Evolutionary conservation across 2,113 vertebrate species (phyloP).

Genomic region (Engraulis encrasicolus): DNA sequence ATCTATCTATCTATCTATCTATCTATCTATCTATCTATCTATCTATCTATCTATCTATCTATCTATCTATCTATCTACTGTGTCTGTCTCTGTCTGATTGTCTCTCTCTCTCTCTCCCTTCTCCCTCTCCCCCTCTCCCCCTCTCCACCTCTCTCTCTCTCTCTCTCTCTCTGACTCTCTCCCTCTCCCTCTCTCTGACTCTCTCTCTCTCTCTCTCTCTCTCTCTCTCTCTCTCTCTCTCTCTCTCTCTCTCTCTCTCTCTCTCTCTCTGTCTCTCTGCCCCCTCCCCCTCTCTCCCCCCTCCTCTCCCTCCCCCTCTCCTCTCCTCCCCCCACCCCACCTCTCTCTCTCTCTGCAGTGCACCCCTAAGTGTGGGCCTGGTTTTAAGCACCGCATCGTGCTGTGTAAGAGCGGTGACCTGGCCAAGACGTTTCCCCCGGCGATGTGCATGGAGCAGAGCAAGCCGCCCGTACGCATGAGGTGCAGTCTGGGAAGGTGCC

Average conservation of each 20-base stretch:
- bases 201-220: background rate
- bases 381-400: constrained; percentile 95
- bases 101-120: no score
- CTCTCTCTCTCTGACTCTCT: no score
- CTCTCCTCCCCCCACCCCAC: background rate
- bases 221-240: background rate
- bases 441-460: constrained; percentile 85
- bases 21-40: no score
- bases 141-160: no score
- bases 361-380: constrained; percentile 94
- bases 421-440: constrained; percentile 87
- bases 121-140: no score
- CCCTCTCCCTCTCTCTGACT: background rate
- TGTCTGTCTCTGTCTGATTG: no score
- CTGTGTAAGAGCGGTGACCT: constrained; percentile 96
- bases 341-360: constrained; percentile 68
- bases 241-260: background rate
- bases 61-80: no score
- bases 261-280: background rate
- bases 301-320: constrained; percentile 45
- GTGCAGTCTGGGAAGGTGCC: constrained; percentile 92
- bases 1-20: no score
- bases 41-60: no score
- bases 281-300: background rate
- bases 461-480: constrained; percentile 91